Conservation (phyloP, 2,888 invertebrate genomes). For the Smittia aterrima region DNA sequence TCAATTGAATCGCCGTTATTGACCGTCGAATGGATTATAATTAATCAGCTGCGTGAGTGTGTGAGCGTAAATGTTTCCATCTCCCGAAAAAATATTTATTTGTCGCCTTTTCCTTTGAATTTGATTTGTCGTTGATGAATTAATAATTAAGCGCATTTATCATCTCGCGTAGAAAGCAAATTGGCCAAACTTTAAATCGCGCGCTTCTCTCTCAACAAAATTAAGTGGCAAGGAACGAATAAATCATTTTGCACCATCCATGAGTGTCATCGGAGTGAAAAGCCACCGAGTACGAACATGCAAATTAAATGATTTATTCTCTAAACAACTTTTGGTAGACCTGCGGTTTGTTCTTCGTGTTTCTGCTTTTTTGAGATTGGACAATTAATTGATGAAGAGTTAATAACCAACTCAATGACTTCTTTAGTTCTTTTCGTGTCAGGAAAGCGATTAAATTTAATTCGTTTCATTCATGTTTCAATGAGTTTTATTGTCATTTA, state of each 20-base stretch:
- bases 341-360: not conserved
- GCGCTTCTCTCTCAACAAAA: not conserved
- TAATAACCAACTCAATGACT: not conserved
- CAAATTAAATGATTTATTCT: not conserved
- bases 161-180: not conserved
- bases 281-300: not conserved
- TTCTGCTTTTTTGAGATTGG: not conserved
- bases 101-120: not conserved
- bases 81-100: not conserved
- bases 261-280: slow-evolving; percentile 11
- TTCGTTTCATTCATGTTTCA: not conserved
- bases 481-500: not conserved
- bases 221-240: slow-evolving; percentile 10
- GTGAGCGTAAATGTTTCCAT: not conserved
- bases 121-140: not conserved
- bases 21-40: not conserved
- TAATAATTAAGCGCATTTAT: not conserved
- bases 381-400: not conserved
- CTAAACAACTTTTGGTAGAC: not conserved
- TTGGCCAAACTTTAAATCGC: no score
- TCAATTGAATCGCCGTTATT: not conserved
- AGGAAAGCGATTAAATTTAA: not conserved
- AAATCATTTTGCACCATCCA: slow-evolving; percentile 10
- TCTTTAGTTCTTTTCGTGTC: not conserved
- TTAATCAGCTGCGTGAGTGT: not conserved